Evolutionary conservation across 2,888 invertebrate species (phyloP), one percentile per base, ranked within the genome.

Genomic region (Idaea aversata): DNA sequence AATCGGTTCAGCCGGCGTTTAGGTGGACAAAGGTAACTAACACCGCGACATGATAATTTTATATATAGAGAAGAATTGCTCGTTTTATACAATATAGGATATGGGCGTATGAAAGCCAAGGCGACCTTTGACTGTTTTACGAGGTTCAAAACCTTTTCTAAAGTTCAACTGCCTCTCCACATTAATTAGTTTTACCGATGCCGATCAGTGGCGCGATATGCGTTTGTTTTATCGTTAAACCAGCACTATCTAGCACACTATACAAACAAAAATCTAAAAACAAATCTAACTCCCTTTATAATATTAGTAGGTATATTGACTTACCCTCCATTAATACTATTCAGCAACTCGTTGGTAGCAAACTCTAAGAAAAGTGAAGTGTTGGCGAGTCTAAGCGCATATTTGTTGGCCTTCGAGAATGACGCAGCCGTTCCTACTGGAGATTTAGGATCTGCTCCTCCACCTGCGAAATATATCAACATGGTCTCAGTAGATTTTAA

Each of bases 351-450:
- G 76, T 97, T 96, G 0, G 98, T 97, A 0, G 97, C 97, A 70
- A 97, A 95, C 85, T 98, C 98, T 67, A 97, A 95, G 77, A 98
- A 95, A 10, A 98, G 93, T 0, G 98, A 98, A 0, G 97, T 96
- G 78, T 98, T 98, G 10, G 98, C 97, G 35, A 98, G 88, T 68
- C 96, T 94, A 7, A 98, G 86, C 0, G 98, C 97, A 77, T 97
- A 96, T 81, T 95, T 95, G 85, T 97, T 98, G 34, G 98, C 97
- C 80, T 98, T 97, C 66, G 97, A 97, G 88, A 98, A 98, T 0
- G 97, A 97, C 0, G 97, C 98, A 0, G 97, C 97, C 0, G 96
- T 97, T 4, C 98, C 98, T 15, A 96, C 95, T 0, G 98, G 96
- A 0, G 97, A 97, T 78, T 96, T 97, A 0, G 98, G 97, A 82